A percentile compares a stretch with the other conserved stretches of the same genome.
Evolutionary conservation across 2,797 vertebrate genomes (phyloP).

Genomic region (Macropus fuliginosus): DNA sequence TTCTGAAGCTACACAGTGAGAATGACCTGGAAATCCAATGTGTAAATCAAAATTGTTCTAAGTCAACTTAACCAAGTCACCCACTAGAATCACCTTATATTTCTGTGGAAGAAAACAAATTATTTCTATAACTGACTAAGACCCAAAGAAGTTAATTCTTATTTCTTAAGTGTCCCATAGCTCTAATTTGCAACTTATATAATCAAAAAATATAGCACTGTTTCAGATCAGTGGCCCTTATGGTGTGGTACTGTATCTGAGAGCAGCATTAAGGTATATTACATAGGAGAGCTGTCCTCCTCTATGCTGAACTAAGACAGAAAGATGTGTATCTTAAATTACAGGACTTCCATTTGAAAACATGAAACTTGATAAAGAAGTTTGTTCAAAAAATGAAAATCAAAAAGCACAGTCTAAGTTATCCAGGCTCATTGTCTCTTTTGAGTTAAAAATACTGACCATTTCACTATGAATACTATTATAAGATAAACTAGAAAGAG

Average conservation of each 20-base stretch:
- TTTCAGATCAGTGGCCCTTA: not conserved
- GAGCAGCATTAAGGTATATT: not conserved
- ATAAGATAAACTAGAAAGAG: not conserved
- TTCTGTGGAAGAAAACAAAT: constrained; percentile 2
- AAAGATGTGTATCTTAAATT: not conserved
- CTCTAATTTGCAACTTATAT: not conserved
- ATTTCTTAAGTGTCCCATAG: not conserved
- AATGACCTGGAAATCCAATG: constrained; percentile 15
- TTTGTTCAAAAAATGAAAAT: constrained; percentile 20
- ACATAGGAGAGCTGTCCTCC: not conserved
- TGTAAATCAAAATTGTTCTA: not conserved
- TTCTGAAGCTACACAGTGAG: constrained; percentile 43
- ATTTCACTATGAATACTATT: not conserved
- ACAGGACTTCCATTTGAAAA: not conserved
- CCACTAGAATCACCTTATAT: constrained; percentile 11
- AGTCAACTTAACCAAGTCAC: constrained; percentile 22
- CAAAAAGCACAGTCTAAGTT: not conserved
- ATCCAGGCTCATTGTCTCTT: not conserved
- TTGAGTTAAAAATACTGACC: not conserved
- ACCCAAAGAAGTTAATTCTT: not conserved
- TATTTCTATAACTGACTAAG: not conserved
- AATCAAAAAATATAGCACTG: constrained; percentile 1
- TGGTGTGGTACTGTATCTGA: not conserved
- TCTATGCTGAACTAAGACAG: not conserved
- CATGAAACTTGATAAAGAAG: not conserved